Conservation (phyloP, 2,797 vertebrate genomes). For the Scolopax bukidnonensis region DNA sequence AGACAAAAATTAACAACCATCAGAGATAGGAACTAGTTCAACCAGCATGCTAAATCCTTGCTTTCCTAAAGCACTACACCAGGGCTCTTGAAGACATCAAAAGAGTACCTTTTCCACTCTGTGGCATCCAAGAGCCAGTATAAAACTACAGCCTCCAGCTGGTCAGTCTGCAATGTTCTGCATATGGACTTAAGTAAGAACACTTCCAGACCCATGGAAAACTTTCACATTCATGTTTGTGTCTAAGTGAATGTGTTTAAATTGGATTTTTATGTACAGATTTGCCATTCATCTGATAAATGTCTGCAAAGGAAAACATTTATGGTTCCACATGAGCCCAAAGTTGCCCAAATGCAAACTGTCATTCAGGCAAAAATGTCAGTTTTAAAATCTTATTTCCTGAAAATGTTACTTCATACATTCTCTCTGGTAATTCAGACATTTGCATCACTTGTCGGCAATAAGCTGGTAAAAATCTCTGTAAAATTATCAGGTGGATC, state of each 20-base stretch:
- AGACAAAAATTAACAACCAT: not conserved
- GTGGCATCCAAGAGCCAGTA: not conserved
- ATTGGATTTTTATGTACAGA: not conserved
- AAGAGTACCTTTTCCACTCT: not conserved
- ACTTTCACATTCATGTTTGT: not conserved
- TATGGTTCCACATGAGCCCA: not conserved
- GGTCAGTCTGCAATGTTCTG: not conserved
- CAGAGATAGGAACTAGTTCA: not conserved
- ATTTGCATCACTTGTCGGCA: not conserved
- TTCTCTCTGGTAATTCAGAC: conserved; percentile 17
- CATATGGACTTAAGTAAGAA: not conserved
- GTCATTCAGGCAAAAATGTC: conserved; percentile 17
- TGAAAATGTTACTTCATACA: conserved; percentile 52
- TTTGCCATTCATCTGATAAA: conserved; percentile 8
- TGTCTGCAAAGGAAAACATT: not conserved
- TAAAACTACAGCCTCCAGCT: not conserved
- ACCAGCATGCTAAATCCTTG: not conserved
- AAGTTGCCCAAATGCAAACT: not conserved
- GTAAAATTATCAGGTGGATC: not conserved
- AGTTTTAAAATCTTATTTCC: conserved; percentile 42
- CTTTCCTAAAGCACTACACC: not conserved
- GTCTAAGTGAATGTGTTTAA: not conserved
- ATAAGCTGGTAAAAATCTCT: not conserved
- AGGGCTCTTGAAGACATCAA: not conserved
- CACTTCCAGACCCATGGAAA: not conserved